Evolutionary conservation across 2,113 vertebrate genomes (phyloP).

Genomic region (Ornithorhynchus anatinus): DNA sequence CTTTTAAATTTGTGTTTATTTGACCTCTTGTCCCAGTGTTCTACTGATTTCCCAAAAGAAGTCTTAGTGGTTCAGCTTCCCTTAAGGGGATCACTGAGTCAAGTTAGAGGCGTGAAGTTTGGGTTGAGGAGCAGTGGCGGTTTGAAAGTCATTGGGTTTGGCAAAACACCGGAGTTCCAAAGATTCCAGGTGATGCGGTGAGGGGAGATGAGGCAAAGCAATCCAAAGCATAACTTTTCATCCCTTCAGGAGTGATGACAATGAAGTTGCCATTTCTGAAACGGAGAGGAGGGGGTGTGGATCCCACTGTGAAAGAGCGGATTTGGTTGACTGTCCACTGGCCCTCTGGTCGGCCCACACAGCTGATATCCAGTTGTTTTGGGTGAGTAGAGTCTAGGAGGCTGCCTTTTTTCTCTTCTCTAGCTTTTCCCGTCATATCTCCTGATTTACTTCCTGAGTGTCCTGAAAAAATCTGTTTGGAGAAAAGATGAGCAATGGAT

Average conservation of each 20-base stretch:
- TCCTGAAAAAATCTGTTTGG: no score
- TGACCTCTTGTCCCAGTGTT: no score
- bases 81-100: no score
- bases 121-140: no score
- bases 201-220: no score
- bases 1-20: no score
- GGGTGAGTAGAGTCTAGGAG: constrained; percentile 71
- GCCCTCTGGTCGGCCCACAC: constrained; percentile 75
- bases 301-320: constrained; percentile 87
- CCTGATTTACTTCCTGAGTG: not conserved
- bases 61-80: no score
- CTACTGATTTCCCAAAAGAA: no score
- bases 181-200: no score
- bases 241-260: constrained; percentile 77
- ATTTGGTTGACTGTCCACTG: constrained; percentile 93
- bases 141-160: no score
- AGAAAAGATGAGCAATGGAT: not conserved
- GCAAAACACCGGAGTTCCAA: no score
- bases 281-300: constrained; percentile 80
- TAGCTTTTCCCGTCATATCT: not conserved
- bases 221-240: not conserved
- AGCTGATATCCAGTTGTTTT: constrained; percentile 89
- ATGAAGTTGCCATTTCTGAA: constrained; percentile 91
- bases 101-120: no score
- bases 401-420: not conserved